Conservation (phyloP, 2,888 invertebrate species). For the Tetranychus piercei region DNA sequence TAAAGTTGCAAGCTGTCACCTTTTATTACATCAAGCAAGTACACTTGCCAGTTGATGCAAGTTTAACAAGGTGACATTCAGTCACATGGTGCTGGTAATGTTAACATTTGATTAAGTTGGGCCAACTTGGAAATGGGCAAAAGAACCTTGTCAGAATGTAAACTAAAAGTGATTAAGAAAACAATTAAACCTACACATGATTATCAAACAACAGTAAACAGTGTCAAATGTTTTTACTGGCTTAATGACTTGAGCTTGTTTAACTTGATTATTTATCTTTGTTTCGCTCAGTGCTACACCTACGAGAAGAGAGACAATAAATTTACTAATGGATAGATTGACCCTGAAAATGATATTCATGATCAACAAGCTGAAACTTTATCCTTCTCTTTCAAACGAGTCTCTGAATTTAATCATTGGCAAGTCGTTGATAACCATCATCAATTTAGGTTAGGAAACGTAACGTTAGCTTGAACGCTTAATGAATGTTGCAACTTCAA, state of each 20-base stretch:
- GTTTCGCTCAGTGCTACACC: not conserved
- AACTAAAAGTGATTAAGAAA: not conserved
- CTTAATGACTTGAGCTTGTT: not conserved
- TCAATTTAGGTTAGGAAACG: not conserved
- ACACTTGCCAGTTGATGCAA: too few species aligned
- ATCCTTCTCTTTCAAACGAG: not conserved
- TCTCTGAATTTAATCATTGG: not conserved
- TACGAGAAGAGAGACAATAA: not conserved
- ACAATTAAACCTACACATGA: conserved; percentile 1
- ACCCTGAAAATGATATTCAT: not conserved
- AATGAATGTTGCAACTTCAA: too few species aligned
- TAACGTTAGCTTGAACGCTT: not conserved
- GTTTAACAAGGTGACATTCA: too few species aligned
- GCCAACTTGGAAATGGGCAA: not conserved
- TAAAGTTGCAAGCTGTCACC: too few species aligned
- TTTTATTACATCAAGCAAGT: too few species aligned
- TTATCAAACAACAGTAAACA: not conserved
- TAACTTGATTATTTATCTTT: not conserved
- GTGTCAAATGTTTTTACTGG: not conserved
- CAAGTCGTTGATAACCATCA: not conserved
- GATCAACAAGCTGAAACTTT: not conserved
- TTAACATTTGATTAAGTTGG: too few species aligned
- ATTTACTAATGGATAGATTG: not conserved
- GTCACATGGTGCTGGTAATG: too few species aligned
- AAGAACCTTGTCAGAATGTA: not conserved